A percentile compares a stretch with the other conserved stretches of the same genome.
Evolutionary conservation across 2,888 invertebrate species (phyloP).

Genomic region (Fabriciana adippe): DNA sequence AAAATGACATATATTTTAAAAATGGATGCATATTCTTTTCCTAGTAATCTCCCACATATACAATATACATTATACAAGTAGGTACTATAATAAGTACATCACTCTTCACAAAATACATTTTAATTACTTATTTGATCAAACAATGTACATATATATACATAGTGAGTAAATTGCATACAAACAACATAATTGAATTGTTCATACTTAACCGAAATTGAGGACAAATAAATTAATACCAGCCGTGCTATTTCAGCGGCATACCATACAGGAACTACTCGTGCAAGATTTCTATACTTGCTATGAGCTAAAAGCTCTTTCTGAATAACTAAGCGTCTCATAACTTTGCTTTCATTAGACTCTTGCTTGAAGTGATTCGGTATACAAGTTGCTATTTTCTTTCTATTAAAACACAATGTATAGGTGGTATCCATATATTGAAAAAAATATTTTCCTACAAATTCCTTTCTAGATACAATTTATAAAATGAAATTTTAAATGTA

Average conservation of each 20-base stretch:
- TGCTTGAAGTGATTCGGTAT: slow-evolving; percentile 9
- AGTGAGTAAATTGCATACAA: neutral
- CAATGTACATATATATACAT: neutral
- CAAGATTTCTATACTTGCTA: slow-evolving; percentile 16
- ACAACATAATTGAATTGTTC: slow-evolving; percentile 1
- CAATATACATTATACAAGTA: too few species aligned
- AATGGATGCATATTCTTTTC: too few species aligned
- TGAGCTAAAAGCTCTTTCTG: slow-evolving; percentile 16
- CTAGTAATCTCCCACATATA: too few species aligned
- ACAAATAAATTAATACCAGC: slow-evolving; percentile 20
- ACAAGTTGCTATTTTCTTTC: neutral
- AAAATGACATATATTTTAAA: too few species aligned
- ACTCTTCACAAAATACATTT: too few species aligned
- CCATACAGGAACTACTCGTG: neutral
- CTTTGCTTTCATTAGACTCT: slow-evolving; percentile 17
- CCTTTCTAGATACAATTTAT: too few species aligned
- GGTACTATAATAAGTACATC: too few species aligned
- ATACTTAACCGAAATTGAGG: slow-evolving; percentile 11
- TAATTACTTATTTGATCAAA: neutral
- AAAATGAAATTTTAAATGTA: too few species aligned
- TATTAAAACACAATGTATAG: neutral
- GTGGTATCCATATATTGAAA: too few species aligned
- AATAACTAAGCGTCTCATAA: slow-evolving; percentile 23
- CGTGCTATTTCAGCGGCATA: slow-evolving; percentile 10
- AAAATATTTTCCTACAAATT: too few species aligned